phyloP scores from a whole-genome alignment of 2,113 vertebrate species.

The Platichthys flesus region DNA sequence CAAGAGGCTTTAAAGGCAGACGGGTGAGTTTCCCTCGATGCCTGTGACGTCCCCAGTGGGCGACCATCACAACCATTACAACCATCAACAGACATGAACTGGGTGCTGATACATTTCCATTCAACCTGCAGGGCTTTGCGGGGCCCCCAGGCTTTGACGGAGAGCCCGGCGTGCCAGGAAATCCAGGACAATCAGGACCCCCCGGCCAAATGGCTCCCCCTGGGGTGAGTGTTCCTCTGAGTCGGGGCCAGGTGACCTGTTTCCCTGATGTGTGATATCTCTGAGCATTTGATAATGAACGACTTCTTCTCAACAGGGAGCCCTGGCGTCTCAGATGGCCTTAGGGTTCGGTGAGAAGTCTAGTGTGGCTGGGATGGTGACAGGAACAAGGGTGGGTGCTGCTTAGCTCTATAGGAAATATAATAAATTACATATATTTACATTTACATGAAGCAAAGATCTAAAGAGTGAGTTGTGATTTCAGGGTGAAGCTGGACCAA shows the following conservation, averaged over 20 bases:
- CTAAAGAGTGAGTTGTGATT: background rate
- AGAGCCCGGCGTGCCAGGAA: constrained; percentile 95
- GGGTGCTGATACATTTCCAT: background rate
- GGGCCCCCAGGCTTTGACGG: constrained; percentile 94
- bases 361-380: constrained; percentile 83
- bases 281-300: background rate
- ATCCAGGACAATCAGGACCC: constrained; percentile 91
- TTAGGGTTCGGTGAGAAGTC: constrained; percentile 91
- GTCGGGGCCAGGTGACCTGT: background rate
- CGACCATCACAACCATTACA: too few species aligned
- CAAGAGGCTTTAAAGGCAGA: constrained; percentile 92
- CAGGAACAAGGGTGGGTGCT: constrained; percentile 88
- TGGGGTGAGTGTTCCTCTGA: constrained; percentile 80
- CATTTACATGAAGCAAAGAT: background rate
- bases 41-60: background rate
- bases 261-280: background rate
- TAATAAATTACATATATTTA: background rate
- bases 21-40: constrained; percentile 73
- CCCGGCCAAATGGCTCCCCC: constrained; percentile 87
- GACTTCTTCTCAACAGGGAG: constrained; percentile 72
- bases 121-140: constrained; percentile 84
- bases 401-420: background rate
- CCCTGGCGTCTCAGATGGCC: constrained; percentile 90
- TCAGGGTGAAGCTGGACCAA: constrained; percentile 92
- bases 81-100: background rate